These are phyloP conservation scores for Branchellion lobata DNA, from an alignment of 2,888 invertebrate species.

Conservation along the genomic window DNA sequence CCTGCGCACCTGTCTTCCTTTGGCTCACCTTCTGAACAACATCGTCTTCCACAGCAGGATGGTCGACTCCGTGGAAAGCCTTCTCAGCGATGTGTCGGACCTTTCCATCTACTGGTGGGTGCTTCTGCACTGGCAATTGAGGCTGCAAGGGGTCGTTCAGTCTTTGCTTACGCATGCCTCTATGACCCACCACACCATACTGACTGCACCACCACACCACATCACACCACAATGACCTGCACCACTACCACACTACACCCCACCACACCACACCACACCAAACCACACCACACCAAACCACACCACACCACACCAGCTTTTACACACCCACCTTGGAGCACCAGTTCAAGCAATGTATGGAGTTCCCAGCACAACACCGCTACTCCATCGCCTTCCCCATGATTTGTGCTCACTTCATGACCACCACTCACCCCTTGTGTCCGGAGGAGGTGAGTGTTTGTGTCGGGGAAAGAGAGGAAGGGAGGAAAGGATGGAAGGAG, in stretches of 20 bases:
- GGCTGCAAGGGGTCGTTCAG: too few species aligned
- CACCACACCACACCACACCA: too few species aligned
- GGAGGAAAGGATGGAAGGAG: neutral
- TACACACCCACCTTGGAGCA: slow-evolving; percentile 94
- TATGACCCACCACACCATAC: too few species aligned
- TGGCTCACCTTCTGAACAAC: slow-evolving; percentile 89
- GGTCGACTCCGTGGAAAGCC: slow-evolving; percentile 95
- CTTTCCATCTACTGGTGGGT: slow-evolving; percentile 85
- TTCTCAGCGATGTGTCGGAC: slow-evolving; percentile 93
- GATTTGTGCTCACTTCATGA: slow-evolving; percentile 95
- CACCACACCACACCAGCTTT: slow-evolving; percentile 66
- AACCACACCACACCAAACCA: neutral
- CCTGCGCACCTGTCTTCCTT: slow-evolving; percentile 78
- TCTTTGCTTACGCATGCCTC: too few species aligned
- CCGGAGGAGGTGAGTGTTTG: slow-evolving; percentile 51
- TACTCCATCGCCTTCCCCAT: slow-evolving; percentile 96
- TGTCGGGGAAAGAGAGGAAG: neutral
- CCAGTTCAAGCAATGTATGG: slow-evolving; percentile 96
- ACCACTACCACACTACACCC: too few species aligned
- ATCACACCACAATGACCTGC: too few species aligned
- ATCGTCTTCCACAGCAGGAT: slow-evolving; percentile 95
- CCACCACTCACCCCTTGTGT: slow-evolving; percentile 60
- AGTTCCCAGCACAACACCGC: slow-evolving; percentile 91
- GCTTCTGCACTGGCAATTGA: too few species aligned
- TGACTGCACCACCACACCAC: too few species aligned